phyloP scores from a whole-genome alignment of 2,888 invertebrate species.

The Hemicrepidius hirtus region DNA sequence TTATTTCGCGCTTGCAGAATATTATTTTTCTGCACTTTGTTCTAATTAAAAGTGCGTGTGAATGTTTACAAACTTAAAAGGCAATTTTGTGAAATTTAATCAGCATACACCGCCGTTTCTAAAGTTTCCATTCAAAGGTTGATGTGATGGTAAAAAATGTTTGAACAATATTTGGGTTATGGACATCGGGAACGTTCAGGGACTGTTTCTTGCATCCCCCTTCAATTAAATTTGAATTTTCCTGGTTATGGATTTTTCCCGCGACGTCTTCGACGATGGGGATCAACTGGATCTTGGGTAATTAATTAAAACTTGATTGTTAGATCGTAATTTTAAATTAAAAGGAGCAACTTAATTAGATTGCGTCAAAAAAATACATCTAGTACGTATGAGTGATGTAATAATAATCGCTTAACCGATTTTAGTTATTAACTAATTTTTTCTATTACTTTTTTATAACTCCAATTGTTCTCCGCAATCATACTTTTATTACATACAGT shows the following conservation, averaged over 20 bases:
- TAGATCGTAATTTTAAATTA: too few species aligned
- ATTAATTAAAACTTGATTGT: too few species aligned
- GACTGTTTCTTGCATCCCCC: conserved; percentile 73
- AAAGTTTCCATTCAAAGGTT: too few species aligned
- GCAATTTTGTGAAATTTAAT: conserved; percentile 17
- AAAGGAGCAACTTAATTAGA: too few species aligned
- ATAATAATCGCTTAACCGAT: too few species aligned
- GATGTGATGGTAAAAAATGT: conserved; percentile 61
- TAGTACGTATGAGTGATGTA: too few species aligned
- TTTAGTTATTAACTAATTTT: too few species aligned
- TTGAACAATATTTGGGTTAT: conserved; percentile 61
- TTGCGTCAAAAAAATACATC: too few species aligned
- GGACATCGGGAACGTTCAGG: conserved; percentile 68
- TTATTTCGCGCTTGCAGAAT: not conserved
- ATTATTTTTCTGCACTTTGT: conserved; percentile 37
- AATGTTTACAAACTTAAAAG: conserved; percentile 2
- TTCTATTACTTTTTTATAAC: too few species aligned
- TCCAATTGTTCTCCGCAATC: too few species aligned
- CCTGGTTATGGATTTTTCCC: conserved; percentile 76
- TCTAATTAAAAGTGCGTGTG: not conserved
- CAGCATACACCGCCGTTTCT: conserved; percentile 14
- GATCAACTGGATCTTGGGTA: conserved; percentile 85
- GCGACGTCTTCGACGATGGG: conserved; percentile 81
- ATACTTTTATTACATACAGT: too few species aligned
- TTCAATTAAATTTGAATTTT: conserved; percentile 76